Evolutionary conservation across 2,797 vertebrate species (phyloP).

Genomic region (Cetoscarus ocellatus): DNA sequence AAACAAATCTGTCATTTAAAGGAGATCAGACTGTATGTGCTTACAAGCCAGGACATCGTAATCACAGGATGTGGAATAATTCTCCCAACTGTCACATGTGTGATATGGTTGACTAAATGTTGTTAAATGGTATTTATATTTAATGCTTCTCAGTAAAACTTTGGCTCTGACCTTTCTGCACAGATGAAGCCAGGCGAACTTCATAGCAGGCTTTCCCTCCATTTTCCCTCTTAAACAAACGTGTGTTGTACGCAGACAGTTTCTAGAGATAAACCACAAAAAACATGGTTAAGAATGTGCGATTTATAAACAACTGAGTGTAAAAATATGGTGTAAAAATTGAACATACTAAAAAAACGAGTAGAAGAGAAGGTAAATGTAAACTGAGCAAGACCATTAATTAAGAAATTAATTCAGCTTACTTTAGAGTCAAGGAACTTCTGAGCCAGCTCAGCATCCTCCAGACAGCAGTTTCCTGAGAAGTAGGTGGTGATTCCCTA

Average conservation of each 20-base stretch:
- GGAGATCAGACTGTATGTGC: neutral
- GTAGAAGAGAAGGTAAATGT: neutral
- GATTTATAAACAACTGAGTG: no score
- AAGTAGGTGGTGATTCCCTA: conserved; percentile 94
- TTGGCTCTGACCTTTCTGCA: conserved; percentile 81
- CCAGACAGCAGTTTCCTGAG: conserved; percentile 90
- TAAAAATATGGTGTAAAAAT: neutral
- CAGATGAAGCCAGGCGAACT: conserved; percentile 91
- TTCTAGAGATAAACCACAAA: conserved; percentile 78
- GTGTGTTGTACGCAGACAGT: conserved; percentile 94
- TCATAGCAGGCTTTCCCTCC: conserved; percentile 87
- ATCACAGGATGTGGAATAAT: neutral
- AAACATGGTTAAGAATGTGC: neutral
- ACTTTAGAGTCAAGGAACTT: conserved; percentile 94
- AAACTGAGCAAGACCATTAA: neutral
- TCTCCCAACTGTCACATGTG: neutral
- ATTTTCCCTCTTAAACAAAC: conserved; percentile 88
- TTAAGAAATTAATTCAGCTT: conserved; percentile 7
- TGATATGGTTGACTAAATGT: neutral
- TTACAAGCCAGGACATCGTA: neutral
- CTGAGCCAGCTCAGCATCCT: conserved; percentile 92
- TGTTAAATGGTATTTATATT: neutral
- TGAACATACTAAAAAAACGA: neutral
- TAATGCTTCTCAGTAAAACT: neutral
- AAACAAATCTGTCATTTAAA: neutral